Evolutionary conservation across 1,140 invertebrate species (phyloP).

Genomic region (Drosophila biarmipes): DNA sequence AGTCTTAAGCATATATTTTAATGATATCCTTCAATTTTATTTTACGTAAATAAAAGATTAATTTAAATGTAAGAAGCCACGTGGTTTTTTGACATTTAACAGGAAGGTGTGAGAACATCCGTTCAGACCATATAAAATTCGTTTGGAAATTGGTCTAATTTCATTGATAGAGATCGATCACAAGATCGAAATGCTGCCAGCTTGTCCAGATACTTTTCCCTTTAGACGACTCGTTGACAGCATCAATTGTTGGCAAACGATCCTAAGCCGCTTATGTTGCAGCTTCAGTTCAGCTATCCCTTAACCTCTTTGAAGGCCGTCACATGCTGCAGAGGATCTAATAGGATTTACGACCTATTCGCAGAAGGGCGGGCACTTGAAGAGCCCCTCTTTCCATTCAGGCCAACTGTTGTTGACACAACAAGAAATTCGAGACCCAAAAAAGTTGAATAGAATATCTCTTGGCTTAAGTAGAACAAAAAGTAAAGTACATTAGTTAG

Average conservation of each 20-base stretch:
- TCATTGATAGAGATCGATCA: constrained; percentile 12
- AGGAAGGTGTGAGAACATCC: constrained; percentile 17
- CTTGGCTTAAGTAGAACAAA: constrained; percentile 28
- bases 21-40: too few species aligned
- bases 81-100: constrained; percentile 1
- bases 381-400: constrained; percentile 25
- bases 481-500: constrained; percentile 26
- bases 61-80: too few species aligned
- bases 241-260: constrained; percentile 53
- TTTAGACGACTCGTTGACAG: constrained; percentile 51
- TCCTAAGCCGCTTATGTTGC: constrained; percentile 62
- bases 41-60: too few species aligned
- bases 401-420: constrained; percentile 65
- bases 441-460: constrained; percentile 39
- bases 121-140: background rate
- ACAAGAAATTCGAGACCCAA: constrained; percentile 63
- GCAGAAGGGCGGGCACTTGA: constrained; percentile 42
- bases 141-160: constrained; percentile 26
- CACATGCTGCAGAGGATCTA: constrained; percentile 69
- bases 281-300: constrained; percentile 26
- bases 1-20: too few species aligned
- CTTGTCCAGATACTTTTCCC: constrained; percentile 7
- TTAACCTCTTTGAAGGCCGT: constrained; percentile 29
- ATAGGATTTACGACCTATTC: constrained; percentile 74
- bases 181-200: background rate